Conservation (phyloP, 2,113 vertebrate genomes). For the Oreochromis aureus region DNA sequence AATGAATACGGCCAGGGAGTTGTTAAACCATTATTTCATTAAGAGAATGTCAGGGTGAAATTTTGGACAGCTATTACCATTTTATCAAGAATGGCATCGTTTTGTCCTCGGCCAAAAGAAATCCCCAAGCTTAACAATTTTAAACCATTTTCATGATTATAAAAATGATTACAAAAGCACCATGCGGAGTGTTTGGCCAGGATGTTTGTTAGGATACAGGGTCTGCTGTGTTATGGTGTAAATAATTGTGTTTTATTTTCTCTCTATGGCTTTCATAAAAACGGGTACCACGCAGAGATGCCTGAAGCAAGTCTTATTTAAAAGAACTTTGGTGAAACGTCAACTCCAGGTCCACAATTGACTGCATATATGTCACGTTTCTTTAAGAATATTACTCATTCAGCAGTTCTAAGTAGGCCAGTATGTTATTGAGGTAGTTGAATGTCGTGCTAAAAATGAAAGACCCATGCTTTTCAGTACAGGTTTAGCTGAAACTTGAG, state of each 20-base stretch:
- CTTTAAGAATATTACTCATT: not conserved
- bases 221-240: slow-evolving; percentile 40
- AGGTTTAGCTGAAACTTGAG: slow-evolving; percentile 2
- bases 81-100: not conserved
- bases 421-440: not conserved
- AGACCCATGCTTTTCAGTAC: not conserved
- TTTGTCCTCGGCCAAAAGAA: not conserved
- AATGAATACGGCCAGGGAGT: not conserved
- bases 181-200: not conserved
- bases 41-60: not conserved
- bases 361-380: not conserved
- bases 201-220: not conserved
- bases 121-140: not conserved
- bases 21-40: not conserved
- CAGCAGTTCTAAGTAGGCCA: not conserved
- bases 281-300: slow-evolving; percentile 28
- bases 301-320: not conserved
- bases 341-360: not conserved
- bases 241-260: slow-evolving; percentile 29
- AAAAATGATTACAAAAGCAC: not conserved
- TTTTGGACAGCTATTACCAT: not conserved
- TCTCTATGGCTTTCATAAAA: not conserved
- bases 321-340: not conserved
- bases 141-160: not conserved
- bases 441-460: slow-evolving; percentile 28